Evolutionary conservation across 2,113 vertebrate species (phyloP), one percentile per base, ranked within the genome.

Genomic region (Glaucomys volans): DNA sequence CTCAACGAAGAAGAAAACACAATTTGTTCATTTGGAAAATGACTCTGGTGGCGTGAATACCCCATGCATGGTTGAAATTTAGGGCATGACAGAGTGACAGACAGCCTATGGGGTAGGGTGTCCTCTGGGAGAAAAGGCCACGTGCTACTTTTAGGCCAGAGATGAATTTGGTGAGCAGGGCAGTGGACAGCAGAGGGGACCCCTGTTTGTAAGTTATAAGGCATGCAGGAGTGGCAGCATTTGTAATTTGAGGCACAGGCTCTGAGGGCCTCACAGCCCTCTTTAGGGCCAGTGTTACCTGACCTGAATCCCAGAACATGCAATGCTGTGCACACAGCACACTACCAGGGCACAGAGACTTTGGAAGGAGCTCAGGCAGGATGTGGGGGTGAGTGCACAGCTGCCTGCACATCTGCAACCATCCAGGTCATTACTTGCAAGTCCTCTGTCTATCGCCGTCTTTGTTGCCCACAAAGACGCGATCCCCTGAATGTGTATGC

Each of bases 1-100:
- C 98, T 98, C 98, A 98, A 72, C 59, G 93, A 98, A 96, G 97
- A 98, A 98, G 96, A 98, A 98, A 98, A 98, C 96, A 95, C 94
- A 97, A 98, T 98, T 98, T 98, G 97, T 98, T 98, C 97, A 97
- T 98, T 98, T 98, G 90, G 98, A 98, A 98, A 98, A 98, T 97
- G 59, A 98, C 84, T 97, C 96, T 32, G 24, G 64, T 88, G 97
- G 96, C 96, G 22, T 95, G 96, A 95, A 75, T 69, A 89, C 50
- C 89, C 89, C 80, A 40, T 35, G 24, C 40, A 8, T n/a, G 42
- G 76, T 89, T 97, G 92, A 97, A 97, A 98, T 91, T 35, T 94
- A 76, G 75, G 28, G 50, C 75, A 50, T 77, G 30, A 37, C 8
- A 35, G 50, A 71, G 62, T 8, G 74, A 79, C 71, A 72, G 74